Base-by-base conservation (phyloP, 1,140 invertebrate species). In the Aradophagus sp. region DNA sequence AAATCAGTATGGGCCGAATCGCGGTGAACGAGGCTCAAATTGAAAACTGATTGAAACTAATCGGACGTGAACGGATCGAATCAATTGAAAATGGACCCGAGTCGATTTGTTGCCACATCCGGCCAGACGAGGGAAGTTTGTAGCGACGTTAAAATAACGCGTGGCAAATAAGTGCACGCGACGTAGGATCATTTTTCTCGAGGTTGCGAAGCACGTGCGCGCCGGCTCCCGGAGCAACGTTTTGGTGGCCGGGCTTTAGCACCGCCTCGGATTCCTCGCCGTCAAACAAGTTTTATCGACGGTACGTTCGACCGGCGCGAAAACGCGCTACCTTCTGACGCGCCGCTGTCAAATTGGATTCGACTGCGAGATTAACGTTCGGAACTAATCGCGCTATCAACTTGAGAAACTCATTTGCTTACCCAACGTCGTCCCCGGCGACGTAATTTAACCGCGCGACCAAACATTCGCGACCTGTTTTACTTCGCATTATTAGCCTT, bases 171-270 rank as follows among this genome's bases (percentile, higher is more conserved):
- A 45, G 53, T 39, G 27, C 32, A 8, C 19, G 17, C 48, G 47
- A 59, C 52, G 53, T 31, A 32, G 2, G 45, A 59, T 52, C 45
- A 38, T 53, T 65, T 61, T 50, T 48, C 48, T 79, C 76, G 75
- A 47, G 73, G 74, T 81, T 80, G 77, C 76, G 77, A 79, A 73
- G 75, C 80, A 81, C 78, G 80, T 78, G 78, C 73, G 44, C 56
- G 32, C 38, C 36, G 55, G 69, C 75, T 75, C 70, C 53, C 76
- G 78, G 58, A 74, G 65, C 69, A 35, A 17, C 26, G 38, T 47
- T 73, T 74, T 66, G 61, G 41, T 63, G 66, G 68, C 68, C 62
- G 44, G 27, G 53, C 15, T 65, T 63, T 65, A 59, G 53, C 48
- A 52, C 53, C 34, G 42, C 19, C 15, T 48, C n/a, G 16, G 17